Percentiles rank a stretch among this genome's conserved stretches.
Conservation (phyloP, 2,888 invertebrate species). For the Hylaea fasciaria region DNA sequence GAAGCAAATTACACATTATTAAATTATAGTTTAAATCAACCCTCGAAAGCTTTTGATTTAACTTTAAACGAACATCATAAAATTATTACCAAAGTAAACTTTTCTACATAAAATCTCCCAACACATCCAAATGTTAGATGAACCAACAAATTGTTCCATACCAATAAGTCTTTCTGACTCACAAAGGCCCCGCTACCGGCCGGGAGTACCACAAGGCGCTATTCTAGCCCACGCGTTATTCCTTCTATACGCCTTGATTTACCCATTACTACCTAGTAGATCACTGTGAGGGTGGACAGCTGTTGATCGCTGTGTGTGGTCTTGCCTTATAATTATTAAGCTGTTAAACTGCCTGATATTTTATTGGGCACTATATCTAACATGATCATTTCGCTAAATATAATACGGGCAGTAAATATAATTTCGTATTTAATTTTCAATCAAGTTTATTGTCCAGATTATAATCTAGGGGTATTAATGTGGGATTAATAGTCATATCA, state of each 20-base stretch:
- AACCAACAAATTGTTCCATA: conserved; percentile 3
- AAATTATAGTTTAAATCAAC: too few relatives aligned
- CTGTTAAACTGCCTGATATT: conserved; percentile 55
- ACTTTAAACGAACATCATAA: too few relatives aligned
- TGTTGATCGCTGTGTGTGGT: conserved; percentile 62
- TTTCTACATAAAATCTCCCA: background rate
- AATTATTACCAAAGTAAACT: too few relatives aligned
- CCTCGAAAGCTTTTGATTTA: too few relatives aligned
- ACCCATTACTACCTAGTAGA: conserved; percentile 51
- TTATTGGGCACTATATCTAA: conserved; percentile 51
- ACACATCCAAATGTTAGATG: background rate
- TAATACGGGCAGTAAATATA: conserved; percentile 45
- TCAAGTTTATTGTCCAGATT: conserved; percentile 47
- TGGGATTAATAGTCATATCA: conserved; percentile 34
- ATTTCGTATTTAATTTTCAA: conserved; percentile 51
- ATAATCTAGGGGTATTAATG: conserved; percentile 30
- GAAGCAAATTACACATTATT: too few relatives aligned
- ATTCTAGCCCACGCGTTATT: conserved; percentile 59
- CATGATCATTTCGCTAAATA: conserved; percentile 49
- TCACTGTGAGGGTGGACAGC: conserved; percentile 66
- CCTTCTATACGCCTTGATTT: conserved; percentile 48
- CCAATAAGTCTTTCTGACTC: conserved; percentile 38
- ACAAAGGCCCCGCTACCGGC: conserved; percentile 62
- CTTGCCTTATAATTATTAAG: conserved; percentile 60
- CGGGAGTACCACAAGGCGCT: conserved; percentile 61